A percentile compares a stretch with the other conserved stretches of the same genome.
phyloP scores from a whole-genome alignment of 2,113 vertebrate genomes.

The Caloenas nicobarica region DNA sequence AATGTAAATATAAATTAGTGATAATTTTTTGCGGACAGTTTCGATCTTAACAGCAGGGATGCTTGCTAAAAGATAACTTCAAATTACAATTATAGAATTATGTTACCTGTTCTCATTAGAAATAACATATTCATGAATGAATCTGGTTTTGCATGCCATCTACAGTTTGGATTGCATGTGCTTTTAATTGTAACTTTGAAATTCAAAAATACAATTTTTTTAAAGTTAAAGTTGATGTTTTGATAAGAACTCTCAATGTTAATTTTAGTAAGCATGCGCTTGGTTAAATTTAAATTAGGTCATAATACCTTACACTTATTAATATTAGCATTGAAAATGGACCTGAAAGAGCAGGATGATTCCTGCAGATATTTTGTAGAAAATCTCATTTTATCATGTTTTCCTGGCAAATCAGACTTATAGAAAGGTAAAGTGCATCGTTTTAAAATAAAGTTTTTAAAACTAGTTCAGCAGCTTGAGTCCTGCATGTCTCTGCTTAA shows the following conservation, averaged over 20 bases:
- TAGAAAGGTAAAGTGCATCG: background rate
- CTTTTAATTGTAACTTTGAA: background rate
- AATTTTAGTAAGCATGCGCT: background rate
- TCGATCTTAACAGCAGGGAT: background rate
- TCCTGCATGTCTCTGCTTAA: background rate
- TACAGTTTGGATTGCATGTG: background rate
- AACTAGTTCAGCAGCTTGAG: background rate
- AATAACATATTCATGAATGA: background rate
- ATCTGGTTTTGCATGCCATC: background rate
- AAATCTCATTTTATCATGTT: background rate
- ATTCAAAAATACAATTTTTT: background rate
- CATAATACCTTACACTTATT: background rate
- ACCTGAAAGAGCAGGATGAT: background rate
- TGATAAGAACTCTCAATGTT: background rate
- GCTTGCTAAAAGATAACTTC: background rate
- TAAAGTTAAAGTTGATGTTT: background rate
- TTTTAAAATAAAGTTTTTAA: background rate
- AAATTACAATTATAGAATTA: background rate
- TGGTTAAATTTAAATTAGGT: background rate
- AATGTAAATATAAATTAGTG: background rate
- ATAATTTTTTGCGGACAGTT: background rate
- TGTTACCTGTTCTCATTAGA: background rate
- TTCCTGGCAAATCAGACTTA: background rate
- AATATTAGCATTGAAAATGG: background rate
- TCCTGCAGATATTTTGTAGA: background rate